Evolutionary conservation across 2,888 invertebrate genomes (phyloP), one percentile per base, ranked within the genome.

Genomic region (Stegophylla sp.): DNA sequence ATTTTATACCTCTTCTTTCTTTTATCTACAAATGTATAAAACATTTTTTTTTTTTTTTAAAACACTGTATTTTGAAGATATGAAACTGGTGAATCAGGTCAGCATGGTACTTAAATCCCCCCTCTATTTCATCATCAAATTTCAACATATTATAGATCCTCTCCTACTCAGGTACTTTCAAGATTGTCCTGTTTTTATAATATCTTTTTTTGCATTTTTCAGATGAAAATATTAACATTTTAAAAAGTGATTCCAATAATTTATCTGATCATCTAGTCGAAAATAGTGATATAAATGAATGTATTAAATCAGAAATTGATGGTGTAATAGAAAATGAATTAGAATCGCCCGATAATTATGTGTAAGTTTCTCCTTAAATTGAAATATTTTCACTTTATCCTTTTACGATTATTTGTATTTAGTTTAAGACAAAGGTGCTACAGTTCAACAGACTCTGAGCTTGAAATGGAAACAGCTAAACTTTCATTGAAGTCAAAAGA

Each of bases 391-490:
- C 15, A 3, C 12, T 51, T 23, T 45, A 51, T 51, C n/a, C 28
- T 51, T 51, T 1, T 69, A 34, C 17, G n/a, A 59, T 45, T 69
- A 45, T 67, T 43, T 56, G 1, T 59, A 10, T 71, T n/a, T 71
- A 79, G 79, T 26, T 20, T 10, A 71, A 79, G 79, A 63, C 79
- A 79, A 26, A 61, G 82, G 26, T 82, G 81, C 34, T 83, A 83
- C 61, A 83, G 83, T 76, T 83, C 83, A 15, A 82, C 83, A 13
- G 83, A 83, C 72, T 90, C 90, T 0, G 89, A 90, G 34, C 89
- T 90, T 0, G 90, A 90, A 75, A 82, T 87, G 86, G 85, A 89
- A 67, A 85, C 86, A 4, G 69, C 74, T 45, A 75, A 82, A 71
- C 74, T 74, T 48, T 28, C 61, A 26, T 23, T 81, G 9, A 76